Evolutionary conservation across 2,888 invertebrate species (phyloP).

Genomic region (Slavum lentiscoides): DNA sequence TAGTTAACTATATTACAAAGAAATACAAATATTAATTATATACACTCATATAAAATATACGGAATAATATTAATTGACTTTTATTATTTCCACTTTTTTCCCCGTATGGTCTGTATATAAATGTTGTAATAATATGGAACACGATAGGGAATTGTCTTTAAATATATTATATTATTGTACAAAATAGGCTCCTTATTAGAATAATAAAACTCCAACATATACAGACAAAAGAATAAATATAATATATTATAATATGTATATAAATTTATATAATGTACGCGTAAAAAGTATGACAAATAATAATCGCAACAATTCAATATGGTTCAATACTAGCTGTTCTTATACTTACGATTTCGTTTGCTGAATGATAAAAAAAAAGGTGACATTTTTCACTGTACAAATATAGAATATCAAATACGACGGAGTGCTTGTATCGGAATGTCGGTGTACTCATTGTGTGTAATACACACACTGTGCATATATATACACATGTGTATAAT

Average conservation of each 20-base stretch:
- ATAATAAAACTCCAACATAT: not conserved
- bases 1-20: no score
- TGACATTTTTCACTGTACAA: conserved; percentile 4
- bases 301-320: not conserved
- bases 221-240: not conserved
- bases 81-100: no score
- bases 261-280: no score
- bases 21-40: no score
- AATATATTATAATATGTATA: no score
- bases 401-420: not conserved
- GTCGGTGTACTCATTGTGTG: not conserved
- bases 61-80: no score
- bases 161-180: not conserved
- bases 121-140: no score
- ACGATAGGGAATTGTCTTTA: not conserved
- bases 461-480: no score
- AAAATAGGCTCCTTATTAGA: not conserved
- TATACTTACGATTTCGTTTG: not conserved
- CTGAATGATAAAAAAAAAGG: conserved; percentile 28
- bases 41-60: no score
- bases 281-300: not conserved
- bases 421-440: not conserved
- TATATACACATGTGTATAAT: no score
- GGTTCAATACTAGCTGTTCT: not conserved
- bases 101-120: no score